Base-by-base conservation (phyloP, 1,140 invertebrate species). In the Schlechtendalia chinensis region DNA sequence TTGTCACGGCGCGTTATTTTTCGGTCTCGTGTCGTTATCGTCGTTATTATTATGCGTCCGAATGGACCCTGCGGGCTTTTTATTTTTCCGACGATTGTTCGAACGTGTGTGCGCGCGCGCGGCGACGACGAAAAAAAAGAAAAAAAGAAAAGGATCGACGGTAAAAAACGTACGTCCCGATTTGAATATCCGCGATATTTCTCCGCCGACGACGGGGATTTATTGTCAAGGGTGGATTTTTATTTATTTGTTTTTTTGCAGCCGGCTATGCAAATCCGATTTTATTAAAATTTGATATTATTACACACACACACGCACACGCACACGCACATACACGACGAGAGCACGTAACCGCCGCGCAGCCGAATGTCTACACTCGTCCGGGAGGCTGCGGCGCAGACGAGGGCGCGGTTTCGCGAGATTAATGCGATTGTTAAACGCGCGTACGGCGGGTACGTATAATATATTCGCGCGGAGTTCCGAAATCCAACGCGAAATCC, bases 181-280 rank as follows among this genome's bases (percentile, higher is more conserved):
- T 71, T 71, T 71, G 69, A 71, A 71, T 71, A 71, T 71, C 69
- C 24, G 22, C 69, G 69, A 53, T 71, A 53, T 71, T 53, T 53
- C 17, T 71, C 24, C 14, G 47, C 47, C 53, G 53, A 71, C 69
- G 69, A 71, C 69, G 69, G 47, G 69, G 69, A 71, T 71, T 71
- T 71, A 71, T 71, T 29, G 69, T 71, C 45, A 53, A 53, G 69
- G 69, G 69, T 71, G 69, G 69, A 53, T 50, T 27, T 53, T 53
- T 45, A 22, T 45, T 47, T 69, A 22, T 67, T 45, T 67, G 47
- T 67, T 50, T 71, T 29, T 71, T 53, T 71, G 69, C 47, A 71
- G 69, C 69, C 69, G 69, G 69, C 69, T 53, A 71, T 71, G 69
- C 69, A 71, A 71, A 71, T 71, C 69, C 69, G 67, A 71, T 71